Base-by-base conservation (phyloP, 2,797 vertebrate genomes). In the Sebastes steindachneri region DNA sequence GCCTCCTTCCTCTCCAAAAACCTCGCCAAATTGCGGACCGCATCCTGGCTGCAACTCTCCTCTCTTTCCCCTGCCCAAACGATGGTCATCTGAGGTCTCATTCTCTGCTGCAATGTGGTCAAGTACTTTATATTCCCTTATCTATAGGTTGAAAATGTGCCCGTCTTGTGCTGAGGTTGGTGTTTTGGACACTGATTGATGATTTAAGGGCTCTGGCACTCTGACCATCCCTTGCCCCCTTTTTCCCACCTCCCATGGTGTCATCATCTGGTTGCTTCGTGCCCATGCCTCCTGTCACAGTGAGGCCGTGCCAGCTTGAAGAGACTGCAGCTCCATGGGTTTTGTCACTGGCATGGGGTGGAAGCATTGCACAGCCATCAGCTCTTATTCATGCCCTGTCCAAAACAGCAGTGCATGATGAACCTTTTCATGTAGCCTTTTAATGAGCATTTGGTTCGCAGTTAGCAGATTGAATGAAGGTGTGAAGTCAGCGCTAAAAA, bases 191-290 rank as follows among this genome's bases (percentile, higher is more conserved):
- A 53, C 45, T 85, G 79, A 90, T 63, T 77, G 83, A 84, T 86
- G 63, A 86, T 82, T 48, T 82, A 82, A 88, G 53, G 11, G 41
- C 53, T 71, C 45, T 17, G 79, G 15, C 88, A 73, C 62, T 82
- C 28, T 74, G 67, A 84, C 67, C 75, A 77, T 21, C 79, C 82
- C 81, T 76, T 73, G 80, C 79, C 74, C 78, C 80, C 74, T 80
- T 45, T 45, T 45, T 87, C 60, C 80, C 79, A 79, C 75, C 80
- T 86, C 92, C 89, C 63, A 68, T 51, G 64, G 92, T 77, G 87
- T 77, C 77, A 87, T 94, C 92, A 90, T 91, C 91, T 94, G 93
- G 82, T 88, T 84, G 72, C 84, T 86, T 81, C 53, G 82, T 74
- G 23, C 59, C 86, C 70, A 3, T 64, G 85, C 89, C 90, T 91